Evolutionary conservation across 2,797 vertebrate species (phyloP), one percentile per base, ranked within the genome.

Genomic region (Sibirionetta formosa): DNA sequence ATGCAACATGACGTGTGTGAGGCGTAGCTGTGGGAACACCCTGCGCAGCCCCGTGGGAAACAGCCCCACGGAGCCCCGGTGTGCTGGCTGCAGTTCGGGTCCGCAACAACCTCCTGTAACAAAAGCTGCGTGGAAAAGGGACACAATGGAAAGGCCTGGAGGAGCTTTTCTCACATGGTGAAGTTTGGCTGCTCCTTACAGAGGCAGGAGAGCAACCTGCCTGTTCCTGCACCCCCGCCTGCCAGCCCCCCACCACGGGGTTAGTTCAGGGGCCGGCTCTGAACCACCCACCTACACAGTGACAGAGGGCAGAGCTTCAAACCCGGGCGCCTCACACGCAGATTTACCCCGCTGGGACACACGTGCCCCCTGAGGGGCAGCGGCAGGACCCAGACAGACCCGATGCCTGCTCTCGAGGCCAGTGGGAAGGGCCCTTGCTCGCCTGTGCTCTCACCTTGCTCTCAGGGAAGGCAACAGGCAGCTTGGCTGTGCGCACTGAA

Each of bases 101-200:
- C 50, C 33, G 44, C 33, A 64, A 82, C 26, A 40, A 88, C 17
- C 31, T 61, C 19, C 31, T 46, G 22, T 42, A 76, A 92, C 38
- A 80, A 80, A 82, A 82, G 35, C 71, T 36, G 24, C 0, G 0
- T 27, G 57, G 31, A 85, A 73, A 83, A 94, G 33, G 42, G 76
- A 68, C 3, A 29, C 57, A 36, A 29, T 16, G 26, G 40, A 46
- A 66, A 75, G 78, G 68, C 23, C 36, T 18, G 38, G 53, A 60
- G n/a, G 56, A 85, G 56, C 61, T 40, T 54, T 22, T 40, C 24
- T 38, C 5, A 29, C 63, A 29, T 29, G 40, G 24, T 63, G 3
- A 90, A 92, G 64, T 82, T 72, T 77, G 48, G 33, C 54, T 88
- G 29, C 24, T 70, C 31, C 50, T 89, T 75, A 72, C 48, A 82